Conservation (phyloP, 2,888 invertebrate genomes). For the Leucozona laternaria region DNA sequence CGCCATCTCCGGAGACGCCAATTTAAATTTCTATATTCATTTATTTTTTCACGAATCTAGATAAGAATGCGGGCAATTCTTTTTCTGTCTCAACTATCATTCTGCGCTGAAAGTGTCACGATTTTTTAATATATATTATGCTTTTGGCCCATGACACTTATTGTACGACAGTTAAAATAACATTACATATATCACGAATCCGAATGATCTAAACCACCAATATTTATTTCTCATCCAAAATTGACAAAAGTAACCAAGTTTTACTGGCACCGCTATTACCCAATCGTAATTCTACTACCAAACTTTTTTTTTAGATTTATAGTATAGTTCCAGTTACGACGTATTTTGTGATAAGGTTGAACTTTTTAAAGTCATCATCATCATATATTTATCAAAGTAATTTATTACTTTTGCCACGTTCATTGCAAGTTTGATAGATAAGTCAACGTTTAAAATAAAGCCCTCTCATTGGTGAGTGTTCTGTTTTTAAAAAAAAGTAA, state of each 20-base stretch:
- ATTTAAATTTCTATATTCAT: constrained; percentile 1
- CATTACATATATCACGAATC: neutral
- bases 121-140: constrained; percentile 15
- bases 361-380: neutral
- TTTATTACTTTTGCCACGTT: neutral
- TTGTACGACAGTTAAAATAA: constrained; percentile 1
- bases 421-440: neutral
- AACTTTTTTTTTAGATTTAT: neutral
- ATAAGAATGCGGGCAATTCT: constrained; percentile 55
- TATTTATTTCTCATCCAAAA: constrained; percentile 1
- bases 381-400: neutral
- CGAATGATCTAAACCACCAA: constrained; percentile 1
- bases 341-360: neutral
- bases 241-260: constrained; percentile 10
- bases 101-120: neutral
- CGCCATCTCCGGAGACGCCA: constrained; percentile 61
- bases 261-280: neutral
- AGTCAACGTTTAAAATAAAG: neutral
- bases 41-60: neutral
- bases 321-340: neutral
- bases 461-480: neutral
- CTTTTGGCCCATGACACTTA: constrained; percentile 40
- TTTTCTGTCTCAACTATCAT: neutral
- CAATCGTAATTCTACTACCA: neutral
- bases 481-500: neutral